Evolutionary conservation across 2,888 invertebrate genomes (phyloP), one percentile per base, ranked within the genome.

Genomic region (Himalopsyche tibetana): DNA sequence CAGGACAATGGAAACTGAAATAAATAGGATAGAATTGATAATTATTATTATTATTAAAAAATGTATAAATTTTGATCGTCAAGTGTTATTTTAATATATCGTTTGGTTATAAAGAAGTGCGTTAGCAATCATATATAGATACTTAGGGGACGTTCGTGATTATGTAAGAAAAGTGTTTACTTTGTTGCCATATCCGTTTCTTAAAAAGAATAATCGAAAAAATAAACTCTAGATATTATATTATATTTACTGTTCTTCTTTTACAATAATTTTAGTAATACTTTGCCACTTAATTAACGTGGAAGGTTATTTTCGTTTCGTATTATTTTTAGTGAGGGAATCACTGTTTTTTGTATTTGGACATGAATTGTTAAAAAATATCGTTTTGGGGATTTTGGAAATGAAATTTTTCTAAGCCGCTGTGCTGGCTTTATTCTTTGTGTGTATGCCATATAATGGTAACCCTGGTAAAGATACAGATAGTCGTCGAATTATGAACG

Each of bases 111-210:
- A 83, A 87, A 83, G 80, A 87, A 87, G 85, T 86, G 88, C 86
- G 86, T 87, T 88, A 86, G 87, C 88, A 88, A 88, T 87, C 88
- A 88, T 86, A 38, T 69, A 87, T 84, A 87, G 84, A 81, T 85
- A 85, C 82, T 85, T 85, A 85, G 85, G 80, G 85, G 82, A 84
- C 80, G 82, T 84, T 69, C 82, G 8, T 55, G 51, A 81, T 42
- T 81, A 51, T 28, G 42, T 45, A 42, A 28, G 81, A 42, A 42
- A 19, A 38, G 38, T 82, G 55, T 84, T 82, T 86, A 86, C 84
- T 84, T 84, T 84, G 84, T 86, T 84, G 84, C 55, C 56, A 82
- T 82, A 56, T 56, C 63, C 9, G 80, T 51, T 12, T 81, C 42
- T 81, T 81, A 40, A 51, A 17, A 42, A 81, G 28, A 81, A 51